Base-by-base conservation (phyloP, 2,113 vertebrate species). In the Crocuta crocuta region DNA sequence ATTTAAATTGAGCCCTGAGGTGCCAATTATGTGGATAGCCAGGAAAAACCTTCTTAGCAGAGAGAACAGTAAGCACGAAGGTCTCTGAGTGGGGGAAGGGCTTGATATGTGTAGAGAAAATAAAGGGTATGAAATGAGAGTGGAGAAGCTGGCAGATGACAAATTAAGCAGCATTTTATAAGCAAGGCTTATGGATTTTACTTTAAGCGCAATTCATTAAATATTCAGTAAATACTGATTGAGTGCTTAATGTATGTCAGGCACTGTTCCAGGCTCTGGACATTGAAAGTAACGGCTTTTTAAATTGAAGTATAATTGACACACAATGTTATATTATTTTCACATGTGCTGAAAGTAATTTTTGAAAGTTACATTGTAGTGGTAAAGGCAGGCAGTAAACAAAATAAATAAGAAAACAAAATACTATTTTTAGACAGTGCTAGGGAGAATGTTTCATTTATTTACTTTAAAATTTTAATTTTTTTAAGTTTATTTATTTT, bases 91-190 rank as follows among this genome's bases (percentile, higher is more conserved):
- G 23, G 15, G 61, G 45, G 53, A 71, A 96, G 74, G 74, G n/a
- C 10, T 97, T 91, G 81, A 31, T 63, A 65, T 31, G 45, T 66
- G 80, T 80, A 96, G 58, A 96, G 66, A 92, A 93, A 63, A 28
- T 48, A 94, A 92, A 94, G 12, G 4, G 9, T 90, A 48, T 43
- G 6, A 83, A 84, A 82, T 88, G 53, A 95, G 35, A 93, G 16
- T 31, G n/a, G 48, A 71, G 48, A 96, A 50, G 5, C 58, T 78
- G 63, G 19, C 68, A 94, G 65, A 76, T 81, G 48, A 86, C n/a
- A 92, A 81, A 76, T 39, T 58, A 71, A 79, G 16, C 17, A 39
- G 79, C 17, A 4, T 80, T 92, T 96, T 82, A 9, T 92, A 89
- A 80, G 15, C n/a, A 33, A 76, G 13, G 74, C 71, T 13, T 45